These are phyloP conservation scores for Cylloceria caligata DNA, from an alignment of 2,888 invertebrate genomes.

Conservation along the genomic window DNA sequence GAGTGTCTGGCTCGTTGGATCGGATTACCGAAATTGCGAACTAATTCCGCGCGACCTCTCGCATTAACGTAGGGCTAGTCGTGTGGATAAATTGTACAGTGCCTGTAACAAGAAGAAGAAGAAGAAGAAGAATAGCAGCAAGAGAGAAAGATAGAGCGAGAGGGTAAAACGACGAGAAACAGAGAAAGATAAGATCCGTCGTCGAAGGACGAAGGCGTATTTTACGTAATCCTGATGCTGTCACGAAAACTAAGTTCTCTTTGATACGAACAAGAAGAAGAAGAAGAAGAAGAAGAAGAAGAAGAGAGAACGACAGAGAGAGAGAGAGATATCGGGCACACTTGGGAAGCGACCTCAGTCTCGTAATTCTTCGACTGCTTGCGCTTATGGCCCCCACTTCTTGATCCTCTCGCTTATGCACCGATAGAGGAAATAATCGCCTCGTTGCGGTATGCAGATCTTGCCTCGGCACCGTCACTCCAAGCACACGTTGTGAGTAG, in stretches of 20 bases:
- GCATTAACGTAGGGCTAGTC: slow-evolving; percentile 38
- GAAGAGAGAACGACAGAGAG: slow-evolving; percentile 52
- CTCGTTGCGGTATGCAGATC: slow-evolving; percentile 61
- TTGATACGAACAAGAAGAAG: slow-evolving; percentile 2
- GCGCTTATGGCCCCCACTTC: slow-evolving; percentile 37
- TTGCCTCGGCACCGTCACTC: slow-evolving; percentile 39
- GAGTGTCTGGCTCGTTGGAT: slow-evolving; percentile 41
- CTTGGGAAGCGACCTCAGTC: slow-evolving; percentile 62
- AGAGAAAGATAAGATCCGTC: slow-evolving; percentile 59
- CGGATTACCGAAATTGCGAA: slow-evolving; percentile 58
- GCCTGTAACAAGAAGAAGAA: slow-evolving; percentile 7
- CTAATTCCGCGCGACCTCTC: slow-evolving; percentile 49
- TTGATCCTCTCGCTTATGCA: slow-evolving; percentile 38
- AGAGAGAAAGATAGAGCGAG: slow-evolving; percentile 1
- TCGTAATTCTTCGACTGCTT: slow-evolving; percentile 66
- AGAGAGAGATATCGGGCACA: slow-evolving; percentile 52
- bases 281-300: too few relatives aligned
- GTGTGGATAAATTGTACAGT: slow-evolving; percentile 37
- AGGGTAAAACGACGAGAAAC: slow-evolving; percentile 29
- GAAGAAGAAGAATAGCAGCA: neutral
- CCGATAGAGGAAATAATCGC: slow-evolving; percentile 58
- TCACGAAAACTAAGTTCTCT: slow-evolving; percentile 59
- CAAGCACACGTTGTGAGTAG: neutral
- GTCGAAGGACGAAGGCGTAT: slow-evolving; percentile 62
- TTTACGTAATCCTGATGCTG: slow-evolving; percentile 65